Evolutionary conservation across 2,113 vertebrate genomes (phyloP).

Genomic region (Rhinichthys klamathensis): DNA sequence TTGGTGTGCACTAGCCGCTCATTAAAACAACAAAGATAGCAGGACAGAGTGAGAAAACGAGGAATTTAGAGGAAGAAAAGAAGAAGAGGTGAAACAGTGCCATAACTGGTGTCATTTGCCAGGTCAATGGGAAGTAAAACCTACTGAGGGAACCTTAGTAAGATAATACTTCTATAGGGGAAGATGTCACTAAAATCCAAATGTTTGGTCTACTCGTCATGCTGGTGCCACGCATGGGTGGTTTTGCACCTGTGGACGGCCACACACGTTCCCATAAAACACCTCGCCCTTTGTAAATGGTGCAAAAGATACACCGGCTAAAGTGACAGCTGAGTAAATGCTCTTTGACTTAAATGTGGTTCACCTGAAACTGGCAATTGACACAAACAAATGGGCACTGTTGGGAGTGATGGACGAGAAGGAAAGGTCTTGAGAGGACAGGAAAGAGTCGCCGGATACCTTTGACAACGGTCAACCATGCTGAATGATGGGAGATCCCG

Average conservation of each 20-base stretch:
- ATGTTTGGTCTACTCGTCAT: conserved; percentile 23
- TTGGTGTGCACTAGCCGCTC: conserved; percentile 10
- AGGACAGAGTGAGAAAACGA: not conserved
- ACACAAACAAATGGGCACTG: conserved; percentile 19
- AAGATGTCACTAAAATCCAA: not conserved
- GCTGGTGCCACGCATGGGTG: conserved; percentile 16
- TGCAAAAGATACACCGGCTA: conserved; percentile 4
- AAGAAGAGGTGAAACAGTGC: not conserved
- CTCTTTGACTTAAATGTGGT: not conserved
- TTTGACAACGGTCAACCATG: conserved; percentile 99
- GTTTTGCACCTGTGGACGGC: conserved; percentile 11
- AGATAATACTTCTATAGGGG: not conserved
- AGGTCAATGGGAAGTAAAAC: not conserved
- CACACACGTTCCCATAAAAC: conserved; percentile 19
- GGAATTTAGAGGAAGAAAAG: not conserved
- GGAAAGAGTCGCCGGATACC: conserved; percentile 80
- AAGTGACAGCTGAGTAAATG: not conserved
- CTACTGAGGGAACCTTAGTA: not conserved
- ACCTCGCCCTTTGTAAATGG: not conserved
- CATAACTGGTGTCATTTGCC: conserved; percentile 27
- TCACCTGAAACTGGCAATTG: conserved; percentile 8
- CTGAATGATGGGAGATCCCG: conserved; percentile 98
- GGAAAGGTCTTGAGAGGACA: conserved; percentile 26
- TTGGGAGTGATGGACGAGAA: not conserved
- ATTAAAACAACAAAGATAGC: conserved; percentile 28